Conservation (phyloP, 1,140 invertebrate genomes). For the Zaprionus tsacasi region DNA sequence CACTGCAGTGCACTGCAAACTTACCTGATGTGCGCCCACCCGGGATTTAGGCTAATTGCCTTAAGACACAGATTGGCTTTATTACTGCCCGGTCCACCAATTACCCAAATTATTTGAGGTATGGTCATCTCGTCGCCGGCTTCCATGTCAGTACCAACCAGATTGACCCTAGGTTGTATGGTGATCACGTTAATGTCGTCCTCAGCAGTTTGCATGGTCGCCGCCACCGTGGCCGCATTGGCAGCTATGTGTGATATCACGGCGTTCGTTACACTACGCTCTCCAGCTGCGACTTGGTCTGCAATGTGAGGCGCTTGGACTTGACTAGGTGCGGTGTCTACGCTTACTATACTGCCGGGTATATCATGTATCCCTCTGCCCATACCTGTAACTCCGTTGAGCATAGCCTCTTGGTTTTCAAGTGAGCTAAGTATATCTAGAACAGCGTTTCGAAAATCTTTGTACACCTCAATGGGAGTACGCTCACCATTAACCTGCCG, state of each 20-base stretch:
- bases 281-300: constrained; percentile 44
- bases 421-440: constrained; percentile 89
- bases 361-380: constrained; percentile 86
- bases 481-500: constrained; percentile 92
- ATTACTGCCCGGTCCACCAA: constrained; percentile 92
- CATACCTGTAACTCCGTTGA: constrained; percentile 86
- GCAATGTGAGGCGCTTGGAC: constrained; percentile 79
- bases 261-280: constrained; percentile 52
- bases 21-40: constrained; percentile 90
- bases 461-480: constrained; percentile 92
- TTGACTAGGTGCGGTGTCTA: constrained; percentile 86
- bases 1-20: neutral
- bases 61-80: constrained; percentile 90
- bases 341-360: constrained; percentile 86
- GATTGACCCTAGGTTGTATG: constrained; percentile 54
- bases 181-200: constrained; percentile 68
- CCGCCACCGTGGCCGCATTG: constrained; percentile 39
- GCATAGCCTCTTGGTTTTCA: constrained; percentile 87
- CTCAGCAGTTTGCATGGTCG: constrained; percentile 15
- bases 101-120: constrained; percentile 91
- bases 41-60: constrained; percentile 87
- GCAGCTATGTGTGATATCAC: constrained; percentile 53
- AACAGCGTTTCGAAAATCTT: constrained; percentile 90
- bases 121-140: constrained; percentile 62
- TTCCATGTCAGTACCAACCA: constrained; percentile 63